These are phyloP conservation scores for Volucella inflata DNA, from an alignment of 2,888 invertebrate genomes.

Conservation along the genomic window DNA sequence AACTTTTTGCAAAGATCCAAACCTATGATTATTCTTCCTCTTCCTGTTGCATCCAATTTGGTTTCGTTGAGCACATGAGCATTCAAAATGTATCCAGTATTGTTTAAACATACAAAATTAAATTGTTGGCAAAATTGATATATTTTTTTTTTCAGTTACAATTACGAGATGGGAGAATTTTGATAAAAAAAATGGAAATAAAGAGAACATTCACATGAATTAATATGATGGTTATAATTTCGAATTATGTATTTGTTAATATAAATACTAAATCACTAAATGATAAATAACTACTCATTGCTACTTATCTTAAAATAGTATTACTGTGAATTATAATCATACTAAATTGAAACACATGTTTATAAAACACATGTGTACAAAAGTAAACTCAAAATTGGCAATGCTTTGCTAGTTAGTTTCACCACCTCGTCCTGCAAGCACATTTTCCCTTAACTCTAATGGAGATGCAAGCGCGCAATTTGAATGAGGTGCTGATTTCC, in stretches of 20 bases:
- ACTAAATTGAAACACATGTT: too few species aligned
- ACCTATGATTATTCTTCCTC: slow-evolving; percentile 86
- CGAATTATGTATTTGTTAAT: slow-evolving; percentile 23
- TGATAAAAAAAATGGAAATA: slow-evolving; percentile 68
- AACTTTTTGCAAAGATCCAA: slow-evolving; percentile 78
- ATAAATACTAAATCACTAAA: not conserved
- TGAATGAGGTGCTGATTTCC: too few species aligned
- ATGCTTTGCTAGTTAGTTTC: too few species aligned
- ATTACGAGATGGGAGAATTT: slow-evolving; percentile 51
- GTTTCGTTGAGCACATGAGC: slow-evolving; percentile 67
- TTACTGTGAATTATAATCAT: too few species aligned
- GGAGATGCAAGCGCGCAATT: too few species aligned
- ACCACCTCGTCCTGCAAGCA: too few species aligned
- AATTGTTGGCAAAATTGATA: slow-evolving; percentile 30
- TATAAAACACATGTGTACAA: too few species aligned
- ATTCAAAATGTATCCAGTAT: slow-evolving; percentile 61
- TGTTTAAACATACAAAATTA: slow-evolving; percentile 82
- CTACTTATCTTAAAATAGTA: too few species aligned
- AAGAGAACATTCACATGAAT: slow-evolving; percentile 71
- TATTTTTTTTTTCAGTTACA: slow-evolving; percentile 42
- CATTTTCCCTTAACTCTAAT: too few species aligned
- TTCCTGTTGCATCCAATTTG: slow-evolving; percentile 79
- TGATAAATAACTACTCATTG: not conserved
- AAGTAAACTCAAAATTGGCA: too few species aligned
- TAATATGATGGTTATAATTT: slow-evolving; percentile 28